Evolutionary conservation across 2,888 invertebrate species (phyloP), one percentile per base, ranked within the genome.

Genomic region (Azorinus chamasolen): DNA sequence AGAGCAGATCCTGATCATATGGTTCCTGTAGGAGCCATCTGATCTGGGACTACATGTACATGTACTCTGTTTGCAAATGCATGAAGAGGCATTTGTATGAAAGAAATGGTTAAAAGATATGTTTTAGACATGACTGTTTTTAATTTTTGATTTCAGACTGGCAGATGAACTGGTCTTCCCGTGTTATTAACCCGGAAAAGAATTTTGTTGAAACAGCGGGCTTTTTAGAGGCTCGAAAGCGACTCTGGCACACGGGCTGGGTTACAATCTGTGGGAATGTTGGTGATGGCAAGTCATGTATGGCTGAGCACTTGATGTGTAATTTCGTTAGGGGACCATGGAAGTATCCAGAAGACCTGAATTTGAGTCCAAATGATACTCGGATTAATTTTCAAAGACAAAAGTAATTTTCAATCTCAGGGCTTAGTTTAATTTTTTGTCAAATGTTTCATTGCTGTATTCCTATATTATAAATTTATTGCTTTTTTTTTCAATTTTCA

Each of bases 241-340:
- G 18, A 10, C 45, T 83, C 0, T 79, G 79, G 75, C 65, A 73
- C 46, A 66, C 61, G 14, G 74, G 83, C 12, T 79, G 65, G 48
- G 64, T 79, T 8, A 81, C 83, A 2, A 72, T 84, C 16, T 66
- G 71, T 50, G 83, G 83, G 18, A 62, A 66, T 50, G 73, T 78
- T 50, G 83, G 84, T 14, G 79, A 81, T 24, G 84, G 84, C 0
- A 85, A 79, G 45, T 62, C 78, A 12, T 45, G 76, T 16, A 64
- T 73, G 32, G 83, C 83, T 22, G 74, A 81, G 37, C 73, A 77
- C 58, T 45, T 85, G 16, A 63, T 62, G 12, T 51, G 64, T 10
- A 64, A 74, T 22, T 76, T 83, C 54, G 51, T 70, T 6, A 59
- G 61, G 51, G 55, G 51, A 43, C 79, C 78, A 4, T 53, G 59